Percentiles rank a stretch among this genome's conserved stretches.
phyloP scores from a whole-genome alignment of 2,113 vertebrate genomes.

The Lipophrys pholis region DNA sequence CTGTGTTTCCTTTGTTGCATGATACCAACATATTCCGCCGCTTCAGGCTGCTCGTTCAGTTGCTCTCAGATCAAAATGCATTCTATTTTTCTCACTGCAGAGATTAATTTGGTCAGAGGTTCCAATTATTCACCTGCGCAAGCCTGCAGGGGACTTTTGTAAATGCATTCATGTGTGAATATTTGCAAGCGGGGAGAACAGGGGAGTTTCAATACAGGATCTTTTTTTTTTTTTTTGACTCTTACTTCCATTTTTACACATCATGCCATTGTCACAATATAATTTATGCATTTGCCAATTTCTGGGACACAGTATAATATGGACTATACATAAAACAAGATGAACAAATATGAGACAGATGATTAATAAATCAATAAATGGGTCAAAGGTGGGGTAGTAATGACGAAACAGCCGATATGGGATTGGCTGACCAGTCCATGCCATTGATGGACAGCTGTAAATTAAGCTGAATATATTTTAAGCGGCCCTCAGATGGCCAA shows the following conservation, averaged over 20 bases:
- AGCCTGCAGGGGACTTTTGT: background rate
- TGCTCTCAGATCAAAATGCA: constrained; percentile 45
- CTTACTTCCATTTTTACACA: background rate
- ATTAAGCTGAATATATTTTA: background rate
- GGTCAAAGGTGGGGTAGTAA: background rate
- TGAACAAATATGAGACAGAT: background rate
- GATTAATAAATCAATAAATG: background rate
- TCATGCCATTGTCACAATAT: background rate
- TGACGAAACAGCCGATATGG: background rate
- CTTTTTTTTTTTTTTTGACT: background rate
- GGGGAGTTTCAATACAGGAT: too few species aligned
- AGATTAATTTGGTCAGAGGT: background rate
- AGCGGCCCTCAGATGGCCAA: background rate
- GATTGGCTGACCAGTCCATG: background rate
- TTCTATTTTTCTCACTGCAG: constrained; percentile 19
- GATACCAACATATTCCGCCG: constrained; percentile 18
- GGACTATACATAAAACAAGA: background rate
- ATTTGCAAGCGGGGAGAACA: constrained; percentile 10
- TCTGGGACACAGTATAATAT: too few species aligned
- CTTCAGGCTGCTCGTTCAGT: constrained; percentile 29
- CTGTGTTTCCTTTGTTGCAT: background rate
- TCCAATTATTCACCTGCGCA: constrained; percentile 34
- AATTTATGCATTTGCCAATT: background rate
- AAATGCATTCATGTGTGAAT: background rate
- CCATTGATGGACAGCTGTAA: background rate